phyloP scores from a whole-genome alignment of 2,888 invertebrate genomes.

The Chloroclystis v-ata region DNA sequence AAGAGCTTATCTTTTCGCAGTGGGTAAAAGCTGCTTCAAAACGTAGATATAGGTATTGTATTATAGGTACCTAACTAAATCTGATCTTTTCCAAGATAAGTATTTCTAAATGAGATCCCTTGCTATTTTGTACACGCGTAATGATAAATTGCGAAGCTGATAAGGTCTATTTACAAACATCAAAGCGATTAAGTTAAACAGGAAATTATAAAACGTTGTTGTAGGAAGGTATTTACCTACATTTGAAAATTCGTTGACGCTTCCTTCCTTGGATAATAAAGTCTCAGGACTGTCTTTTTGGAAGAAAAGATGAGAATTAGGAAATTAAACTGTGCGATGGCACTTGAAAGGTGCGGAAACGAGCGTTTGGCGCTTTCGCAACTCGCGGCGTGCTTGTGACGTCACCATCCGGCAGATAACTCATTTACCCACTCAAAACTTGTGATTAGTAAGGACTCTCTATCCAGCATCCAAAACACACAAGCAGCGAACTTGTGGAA shows the following conservation, averaged over 20 bases:
- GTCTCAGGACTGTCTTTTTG: slow-evolving; percentile 59
- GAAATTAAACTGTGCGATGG: slow-evolving; percentile 67
- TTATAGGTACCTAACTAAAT: not conserved
- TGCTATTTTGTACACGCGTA: too few species aligned
- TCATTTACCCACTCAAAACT: slow-evolving; percentile 7
- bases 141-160: slow-evolving; percentile 36
- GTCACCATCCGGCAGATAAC: slow-evolving; percentile 13
- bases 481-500: not conserved
- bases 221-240: slow-evolving; percentile 45
- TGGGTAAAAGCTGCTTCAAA: not conserved
- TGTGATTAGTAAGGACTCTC: slow-evolving; percentile 2
- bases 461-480: not conserved
- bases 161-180: slow-evolving; percentile 58
- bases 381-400: slow-evolving; percentile 38
- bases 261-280: slow-evolving; percentile 72
- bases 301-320: slow-evolving; percentile 68
- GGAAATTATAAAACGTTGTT: slow-evolving; percentile 69
- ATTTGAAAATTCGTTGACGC: slow-evolving; percentile 58
- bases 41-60: not conserved
- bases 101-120: too few species aligned
- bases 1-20: slow-evolving; percentile 10
- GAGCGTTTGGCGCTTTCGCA: slow-evolving; percentile 32
- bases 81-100: too few species aligned
- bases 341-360: slow-evolving; percentile 64
- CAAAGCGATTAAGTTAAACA: slow-evolving; percentile 68